Evolutionary conservation across 2,113 vertebrate species (phyloP), one percentile per base, ranked within the genome.

Genomic region (Rana temporaria): DNA sequence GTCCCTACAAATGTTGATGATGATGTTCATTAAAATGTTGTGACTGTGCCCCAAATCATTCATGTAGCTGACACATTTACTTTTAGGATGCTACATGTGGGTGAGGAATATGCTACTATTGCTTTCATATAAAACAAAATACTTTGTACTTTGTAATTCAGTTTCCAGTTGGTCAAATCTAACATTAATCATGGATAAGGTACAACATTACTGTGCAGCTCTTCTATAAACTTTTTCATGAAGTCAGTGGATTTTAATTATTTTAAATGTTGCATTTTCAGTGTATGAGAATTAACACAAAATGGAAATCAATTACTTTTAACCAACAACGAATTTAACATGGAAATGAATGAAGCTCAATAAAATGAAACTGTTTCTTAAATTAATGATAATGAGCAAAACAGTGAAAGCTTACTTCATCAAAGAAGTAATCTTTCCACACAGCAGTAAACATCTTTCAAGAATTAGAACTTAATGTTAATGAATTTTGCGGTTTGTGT

Each of bases 241-340:
- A 80, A 80, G 34, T 34, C 78, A 80, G 62, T 80, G 38, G 22
- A 19, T 80, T 80, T 60, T 79, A 60, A 69, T 79, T 79, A 79
- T 69, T 69, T 59, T 69, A 80, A 80, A 70, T 80, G 78, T 80
- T 80, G 48, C 55, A 80, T 38, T 80, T 80, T 70, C 65, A 52
- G 56, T 55, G n/a, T 80, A 70, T 80, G 78, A 26, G 56, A 80
- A 80, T 70, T 62, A 85, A 74, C 84, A 76, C 64, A 79, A 82
- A 87, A 87, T 62, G 76, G 42, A 85, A 86, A 87, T 82, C 38
- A 55, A 62, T 72, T 76, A 81, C 85, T 87, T 80, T 3, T 82
- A 69, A 81, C 52, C n/a, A 62, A 88, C 87, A 90, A 86, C 57
- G 20, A 62, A 87, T 88, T 89, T 76, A 89, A 24, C 26, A 85